phyloP scores from a whole-genome alignment of 2,888 invertebrate genomes.

The Macropis europaea region DNA sequence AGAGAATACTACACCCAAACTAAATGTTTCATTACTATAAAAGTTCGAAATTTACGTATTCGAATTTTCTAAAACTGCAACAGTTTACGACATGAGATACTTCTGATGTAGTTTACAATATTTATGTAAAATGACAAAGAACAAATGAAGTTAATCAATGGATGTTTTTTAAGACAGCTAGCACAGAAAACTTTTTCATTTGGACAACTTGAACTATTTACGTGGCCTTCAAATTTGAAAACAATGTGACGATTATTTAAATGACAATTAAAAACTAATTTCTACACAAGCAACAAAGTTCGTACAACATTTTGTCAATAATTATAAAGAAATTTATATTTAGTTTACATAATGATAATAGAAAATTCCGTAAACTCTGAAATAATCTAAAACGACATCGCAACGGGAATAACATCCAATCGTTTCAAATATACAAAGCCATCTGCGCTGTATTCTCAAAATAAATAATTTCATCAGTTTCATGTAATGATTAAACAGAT shows the following conservation, averaged over 20 bases:
- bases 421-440: slow-evolving; percentile 75
- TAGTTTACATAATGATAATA: slow-evolving; percentile 70
- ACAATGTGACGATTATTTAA: slow-evolving; percentile 45
- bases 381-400: slow-evolving; percentile 68
- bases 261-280: slow-evolving; percentile 38
- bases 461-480: slow-evolving; percentile 70
- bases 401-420: slow-evolving; percentile 64
- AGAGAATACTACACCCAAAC: slow-evolving; percentile 7
- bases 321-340: slow-evolving; percentile 70
- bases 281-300: slow-evolving; percentile 58
- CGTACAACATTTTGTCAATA: slow-evolving; percentile 61
- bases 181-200: slow-evolving; percentile 21
- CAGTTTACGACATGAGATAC: slow-evolving; percentile 8
- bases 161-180: slow-evolving; percentile 12
- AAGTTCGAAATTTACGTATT: slow-evolving; percentile 11
- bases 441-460: slow-evolving; percentile 58
- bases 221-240: slow-evolving; percentile 29
- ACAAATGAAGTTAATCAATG: slow-evolving; percentile 1
- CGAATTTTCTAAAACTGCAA: slow-evolving; percentile 20
- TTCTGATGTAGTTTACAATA: slow-evolving; percentile 5
- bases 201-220: slow-evolving; percentile 18
- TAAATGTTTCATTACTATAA: slow-evolving; percentile 3
- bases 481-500: slow-evolving; percentile 62
- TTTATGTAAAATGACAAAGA: slow-evolving; percentile 16
- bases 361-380: slow-evolving; percentile 74